Percentiles rank a stretch among this genome's conserved stretches.
These are phyloP conservation scores for Trochalopteron elliotii DNA, from an alignment of 2,113 vertebrate species.

Conservation along the genomic window DNA sequence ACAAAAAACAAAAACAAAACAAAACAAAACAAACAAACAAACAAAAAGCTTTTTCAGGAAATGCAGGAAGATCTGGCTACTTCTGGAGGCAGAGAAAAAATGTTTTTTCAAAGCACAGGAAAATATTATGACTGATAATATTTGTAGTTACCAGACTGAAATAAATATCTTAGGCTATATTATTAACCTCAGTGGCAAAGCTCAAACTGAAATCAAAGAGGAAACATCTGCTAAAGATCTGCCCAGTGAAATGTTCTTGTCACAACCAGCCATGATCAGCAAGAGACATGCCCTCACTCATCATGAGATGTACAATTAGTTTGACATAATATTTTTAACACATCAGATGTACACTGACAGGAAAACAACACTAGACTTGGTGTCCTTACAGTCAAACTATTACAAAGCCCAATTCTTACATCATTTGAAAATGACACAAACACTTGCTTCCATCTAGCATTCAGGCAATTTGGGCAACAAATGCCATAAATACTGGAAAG, in stretches of 20 bases:
- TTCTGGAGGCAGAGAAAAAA: background rate
- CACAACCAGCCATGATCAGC: background rate
- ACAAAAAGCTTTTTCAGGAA: background rate
- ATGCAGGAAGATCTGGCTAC: background rate
- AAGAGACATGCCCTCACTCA: background rate
- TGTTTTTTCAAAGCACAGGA: background rate
- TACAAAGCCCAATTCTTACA: background rate
- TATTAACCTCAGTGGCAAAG: background rate
- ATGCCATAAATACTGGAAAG: background rate
- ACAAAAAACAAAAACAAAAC: too few relatives aligned
- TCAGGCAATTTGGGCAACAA: background rate
- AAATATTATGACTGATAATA: background rate
- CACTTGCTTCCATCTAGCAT: background rate
- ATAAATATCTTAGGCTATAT: background rate
- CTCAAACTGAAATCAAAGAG: background rate
- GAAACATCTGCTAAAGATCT: background rate
- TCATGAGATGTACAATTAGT: background rate
- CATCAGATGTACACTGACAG: background rate
- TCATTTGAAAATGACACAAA: background rate
- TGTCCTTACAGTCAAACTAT: background rate
- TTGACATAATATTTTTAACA: background rate
- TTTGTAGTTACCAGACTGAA: background rate
- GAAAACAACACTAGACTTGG: background rate
- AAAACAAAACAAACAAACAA: too few relatives aligned
- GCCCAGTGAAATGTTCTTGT: background rate